phyloP scores from a whole-genome alignment of 2,113 vertebrate genomes.

The Rhineura floridana region DNA sequence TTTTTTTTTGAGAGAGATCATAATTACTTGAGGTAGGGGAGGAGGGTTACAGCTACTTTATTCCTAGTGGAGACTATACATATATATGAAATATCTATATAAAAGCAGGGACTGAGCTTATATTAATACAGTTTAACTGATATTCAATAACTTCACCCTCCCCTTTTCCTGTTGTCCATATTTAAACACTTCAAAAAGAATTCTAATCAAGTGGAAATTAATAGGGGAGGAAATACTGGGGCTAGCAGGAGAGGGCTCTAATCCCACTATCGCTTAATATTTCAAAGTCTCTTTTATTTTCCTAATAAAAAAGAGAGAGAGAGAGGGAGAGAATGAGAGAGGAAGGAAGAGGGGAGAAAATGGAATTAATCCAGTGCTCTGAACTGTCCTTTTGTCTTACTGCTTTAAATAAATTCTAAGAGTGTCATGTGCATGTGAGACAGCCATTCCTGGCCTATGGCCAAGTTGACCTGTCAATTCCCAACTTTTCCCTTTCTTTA shows the following conservation, averaged over 20 bases:
- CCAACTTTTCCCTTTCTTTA: constrained; percentile 54
- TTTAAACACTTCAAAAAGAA: constrained; percentile 99
- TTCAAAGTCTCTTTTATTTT: constrained; percentile 99
- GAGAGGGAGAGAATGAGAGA: constrained; percentile 63
- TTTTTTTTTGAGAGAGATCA: constrained; percentile 60
- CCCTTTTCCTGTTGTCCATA: constrained; percentile 96
- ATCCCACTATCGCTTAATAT: constrained; percentile 99
- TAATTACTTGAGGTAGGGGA: constrained; percentile 83
- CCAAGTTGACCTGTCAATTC: constrained; percentile 81
- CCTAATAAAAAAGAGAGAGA: constrained; percentile 87
- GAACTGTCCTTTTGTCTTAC: constrained; percentile 94
- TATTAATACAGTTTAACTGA: constrained; percentile 98
- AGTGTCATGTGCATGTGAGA: constrained; percentile 84
- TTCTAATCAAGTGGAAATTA: constrained; percentile 99
- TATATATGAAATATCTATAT: constrained; percentile 84
- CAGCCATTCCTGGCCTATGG: constrained; percentile 83
- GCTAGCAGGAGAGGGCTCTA: constrained; percentile 96
- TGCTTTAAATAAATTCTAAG: constrained; percentile 96
- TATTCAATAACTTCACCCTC: constrained; percentile 99
- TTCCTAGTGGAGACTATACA: constrained; percentile 83
- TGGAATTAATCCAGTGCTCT: constrained; percentile 98
- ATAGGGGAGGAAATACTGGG: constrained; percentile 94
- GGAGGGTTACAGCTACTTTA: constrained; percentile 77
- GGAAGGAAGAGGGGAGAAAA: constrained; percentile 71
- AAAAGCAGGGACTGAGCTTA: constrained; percentile 86